These are phyloP conservation scores for Elachura formosa DNA, from an alignment of 2,113 vertebrate species.

Conservation along the genomic window DNA sequence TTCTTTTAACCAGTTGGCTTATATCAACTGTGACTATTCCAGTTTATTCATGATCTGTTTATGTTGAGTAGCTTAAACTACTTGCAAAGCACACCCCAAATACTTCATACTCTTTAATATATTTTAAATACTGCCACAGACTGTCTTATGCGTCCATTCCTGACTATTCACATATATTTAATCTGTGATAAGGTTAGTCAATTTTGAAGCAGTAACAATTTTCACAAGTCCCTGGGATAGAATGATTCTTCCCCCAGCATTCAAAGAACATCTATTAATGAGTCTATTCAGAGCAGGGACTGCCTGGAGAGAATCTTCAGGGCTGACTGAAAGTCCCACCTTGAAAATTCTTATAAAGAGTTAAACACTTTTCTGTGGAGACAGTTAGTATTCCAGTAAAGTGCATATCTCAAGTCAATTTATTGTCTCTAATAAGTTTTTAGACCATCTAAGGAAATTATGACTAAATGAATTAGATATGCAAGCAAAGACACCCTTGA, in stretches of 20 bases:
- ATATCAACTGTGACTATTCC: not conserved
- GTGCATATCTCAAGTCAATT: not conserved
- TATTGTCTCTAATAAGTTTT: not conserved
- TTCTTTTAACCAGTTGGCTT: not conserved
- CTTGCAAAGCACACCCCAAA: not conserved
- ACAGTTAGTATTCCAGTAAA: not conserved
- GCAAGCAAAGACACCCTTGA: not conserved
- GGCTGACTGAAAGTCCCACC: not conserved
- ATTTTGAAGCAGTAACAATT: not conserved
- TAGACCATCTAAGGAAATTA: not conserved
- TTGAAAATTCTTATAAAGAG: not conserved
- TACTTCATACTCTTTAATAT: accelerated
- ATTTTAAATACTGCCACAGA: not conserved
- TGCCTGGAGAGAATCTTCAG: not conserved
- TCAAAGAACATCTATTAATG: not conserved
- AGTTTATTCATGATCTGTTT: not conserved
- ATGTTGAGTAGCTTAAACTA: not conserved
- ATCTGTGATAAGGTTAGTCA: not conserved
- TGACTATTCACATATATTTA: not conserved
- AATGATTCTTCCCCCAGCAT: not conserved
- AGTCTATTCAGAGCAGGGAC: not conserved
- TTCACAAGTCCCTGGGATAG: not conserved
- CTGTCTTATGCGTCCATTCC: not conserved
- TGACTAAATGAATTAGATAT: not conserved
- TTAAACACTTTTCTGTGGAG: not conserved